Conservation (phyloP, 2,113 vertebrate species). For the Arothron firmamentum region DNA sequence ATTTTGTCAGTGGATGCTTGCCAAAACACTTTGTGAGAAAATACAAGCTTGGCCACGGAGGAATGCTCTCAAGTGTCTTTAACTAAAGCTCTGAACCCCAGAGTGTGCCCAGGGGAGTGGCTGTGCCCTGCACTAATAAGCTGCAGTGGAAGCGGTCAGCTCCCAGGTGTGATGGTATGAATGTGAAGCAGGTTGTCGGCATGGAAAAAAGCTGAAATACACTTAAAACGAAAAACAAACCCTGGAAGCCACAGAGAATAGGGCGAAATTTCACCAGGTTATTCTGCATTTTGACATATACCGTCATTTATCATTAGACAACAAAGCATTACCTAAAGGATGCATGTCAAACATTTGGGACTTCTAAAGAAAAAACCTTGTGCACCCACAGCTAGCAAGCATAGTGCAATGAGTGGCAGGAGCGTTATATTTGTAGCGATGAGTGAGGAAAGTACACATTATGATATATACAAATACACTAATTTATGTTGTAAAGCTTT, state of each 20-base stretch:
- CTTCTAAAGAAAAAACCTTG: too few relatives aligned
- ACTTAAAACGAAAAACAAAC: slow-evolving; percentile 3
- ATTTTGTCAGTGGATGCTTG: slow-evolving; percentile 7
- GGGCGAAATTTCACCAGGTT: slow-evolving; percentile 1
- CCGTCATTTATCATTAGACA: too few relatives aligned
- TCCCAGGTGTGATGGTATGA: slow-evolving; percentile 47
- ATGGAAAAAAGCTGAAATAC: background rate
- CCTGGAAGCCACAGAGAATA: background rate
- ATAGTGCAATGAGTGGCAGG: too few relatives aligned
- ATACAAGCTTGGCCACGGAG: slow-evolving; percentile 13
- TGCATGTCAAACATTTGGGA: too few relatives aligned
- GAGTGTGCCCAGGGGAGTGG: slow-evolving; percentile 22
- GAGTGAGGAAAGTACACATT: too few relatives aligned
- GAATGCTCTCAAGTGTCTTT: slow-evolving; percentile 18
- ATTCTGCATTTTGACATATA: background rate
- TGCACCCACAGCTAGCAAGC: too few relatives aligned
- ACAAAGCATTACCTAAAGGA: too few relatives aligned
- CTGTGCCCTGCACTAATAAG: slow-evolving; percentile 46
- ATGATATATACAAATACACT: too few relatives aligned
- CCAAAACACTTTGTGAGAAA: slow-evolving; percentile 29
- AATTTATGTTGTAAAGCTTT: too few relatives aligned
- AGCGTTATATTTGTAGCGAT: too few relatives aligned
- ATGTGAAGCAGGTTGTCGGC: slow-evolving; percentile 16
- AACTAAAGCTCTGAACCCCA: slow-evolving; percentile 20
- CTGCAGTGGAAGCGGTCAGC: slow-evolving; percentile 23